Base-by-base conservation (phyloP, 2,888 invertebrate species). In the Temnothorax rugatulus region DNA sequence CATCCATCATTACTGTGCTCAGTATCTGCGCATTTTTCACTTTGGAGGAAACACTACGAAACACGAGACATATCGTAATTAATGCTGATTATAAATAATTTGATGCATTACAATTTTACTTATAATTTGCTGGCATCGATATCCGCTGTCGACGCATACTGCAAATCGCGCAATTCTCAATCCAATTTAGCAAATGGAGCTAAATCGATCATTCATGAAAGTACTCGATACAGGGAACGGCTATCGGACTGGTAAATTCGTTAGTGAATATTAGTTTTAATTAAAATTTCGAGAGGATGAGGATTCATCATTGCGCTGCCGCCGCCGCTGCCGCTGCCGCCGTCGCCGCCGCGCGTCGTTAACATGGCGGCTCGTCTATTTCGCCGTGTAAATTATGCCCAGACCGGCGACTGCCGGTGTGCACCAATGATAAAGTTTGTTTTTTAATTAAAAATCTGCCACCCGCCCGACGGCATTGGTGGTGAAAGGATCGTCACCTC, bases 391-490 rank as follows among this genome's bases (percentile, higher is more conserved):
- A 85, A 87, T 87, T 87, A 87, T 87, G 74, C 81, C 82, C 74
- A 57, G 52, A 15, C 61, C 71, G 83, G 59, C 59, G 21, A 29
- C 77, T 29, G 50, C 76, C 29, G 82, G 47, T 47, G 59, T 38
- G 79, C 21, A 15, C 59, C 64, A 75, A 59, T 83, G 83, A 77
- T 85, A 84, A 88, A 85, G 83, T 83, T 86, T 82, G 88, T 88
- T 85, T 85, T 88, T 88, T 88, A 88, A 88, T 88, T 88, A 88
- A 88, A 88, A 88, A 85, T 88, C 88, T 86, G 86, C 84, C 87
- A 88, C 73, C 83, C 71, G 68, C 38, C 47, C 83, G 59, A 50
- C 69, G 81, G 69, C 79, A 63, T 57, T 57, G 76, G 63, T 59
- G 76, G 57, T 64, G 79, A 85, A 81, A 83, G 64, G 82, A 84